phyloP scores from a whole-genome alignment of 2,797 vertebrate species.

The Eupleurogrammus muticus region DNA sequence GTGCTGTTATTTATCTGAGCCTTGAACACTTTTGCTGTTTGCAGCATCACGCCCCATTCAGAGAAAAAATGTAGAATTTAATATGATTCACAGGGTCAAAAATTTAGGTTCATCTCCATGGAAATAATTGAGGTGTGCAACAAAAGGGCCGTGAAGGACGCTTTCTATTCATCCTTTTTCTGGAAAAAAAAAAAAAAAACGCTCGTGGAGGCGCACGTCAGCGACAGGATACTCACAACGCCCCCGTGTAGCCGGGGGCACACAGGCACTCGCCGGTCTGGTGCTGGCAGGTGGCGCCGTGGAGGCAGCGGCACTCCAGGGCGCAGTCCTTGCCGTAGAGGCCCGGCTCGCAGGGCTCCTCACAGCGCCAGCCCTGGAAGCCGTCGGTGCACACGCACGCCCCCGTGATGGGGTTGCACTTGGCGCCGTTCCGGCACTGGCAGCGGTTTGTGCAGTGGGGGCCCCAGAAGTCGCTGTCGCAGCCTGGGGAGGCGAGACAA shows the following conservation, averaged over 20 bases:
- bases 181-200: no score
- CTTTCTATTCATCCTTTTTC: no score
- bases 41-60: not conserved
- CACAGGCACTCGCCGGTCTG: slow-evolving; percentile 95
- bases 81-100: not conserved
- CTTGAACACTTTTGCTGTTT: no score
- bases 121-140: not conserved
- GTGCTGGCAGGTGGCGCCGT: slow-evolving; percentile 94
- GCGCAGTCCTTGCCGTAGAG: slow-evolving; percentile 94
- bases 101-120: not conserved
- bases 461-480: slow-evolving; percentile 96
- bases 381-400: slow-evolving; percentile 96
- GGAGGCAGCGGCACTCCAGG: slow-evolving; percentile 91
- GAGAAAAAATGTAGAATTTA: not conserved
- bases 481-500: slow-evolving; percentile 82
- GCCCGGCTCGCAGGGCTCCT: slow-evolving; percentile 89
- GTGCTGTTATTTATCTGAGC: no score
- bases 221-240: slow-evolving; percentile 92
- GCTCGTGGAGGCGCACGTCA: not conserved
- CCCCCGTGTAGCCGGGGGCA: slow-evolving; percentile 92
- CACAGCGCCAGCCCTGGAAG: slow-evolving; percentile 97
- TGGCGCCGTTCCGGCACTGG: slow-evolving; percentile 94
- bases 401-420: slow-evolving; percentile 97
- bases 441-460: slow-evolving; percentile 98
- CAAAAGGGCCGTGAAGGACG: no score